phyloP scores from a whole-genome alignment of 2,797 vertebrate species.

The Chiroxiphia lanceolata region DNA sequence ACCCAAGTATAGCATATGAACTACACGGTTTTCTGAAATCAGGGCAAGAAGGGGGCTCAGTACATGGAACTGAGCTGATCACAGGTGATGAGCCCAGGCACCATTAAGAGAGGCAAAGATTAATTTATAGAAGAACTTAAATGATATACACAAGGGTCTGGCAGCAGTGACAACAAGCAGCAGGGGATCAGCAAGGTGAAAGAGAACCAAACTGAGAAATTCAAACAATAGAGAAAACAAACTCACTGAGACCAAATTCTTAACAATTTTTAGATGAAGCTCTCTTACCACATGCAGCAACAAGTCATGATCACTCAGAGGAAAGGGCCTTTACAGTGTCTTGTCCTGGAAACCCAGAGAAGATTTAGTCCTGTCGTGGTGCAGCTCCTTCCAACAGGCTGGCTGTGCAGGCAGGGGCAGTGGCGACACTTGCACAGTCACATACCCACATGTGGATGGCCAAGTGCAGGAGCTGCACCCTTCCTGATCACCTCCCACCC shows the following conservation, averaged over 20 bases:
- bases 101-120: not conserved
- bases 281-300: not conserved
- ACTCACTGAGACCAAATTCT: not conserved
- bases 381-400: not conserved
- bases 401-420: not conserved
- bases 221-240: not conserved
- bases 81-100: not conserved
- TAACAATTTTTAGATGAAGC: not conserved
- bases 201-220: not conserved
- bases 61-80: not conserved
- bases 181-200: not conserved
- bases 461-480: not conserved
- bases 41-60: not conserved
- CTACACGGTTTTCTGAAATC: not conserved
- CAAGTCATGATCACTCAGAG: not conserved
- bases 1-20: not conserved
- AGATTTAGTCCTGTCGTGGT: not conserved
- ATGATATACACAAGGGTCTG: not conserved
- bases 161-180: not conserved
- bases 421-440: rapidly evolving
- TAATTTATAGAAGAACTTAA: not conserved
- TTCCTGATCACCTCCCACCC: not conserved
- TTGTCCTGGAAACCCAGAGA: not conserved
- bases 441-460: rapidly evolving
- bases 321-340: not conserved